phyloP scores from a whole-genome alignment of 2,888 invertebrate genomes.

The Tethea ocularis region DNA sequence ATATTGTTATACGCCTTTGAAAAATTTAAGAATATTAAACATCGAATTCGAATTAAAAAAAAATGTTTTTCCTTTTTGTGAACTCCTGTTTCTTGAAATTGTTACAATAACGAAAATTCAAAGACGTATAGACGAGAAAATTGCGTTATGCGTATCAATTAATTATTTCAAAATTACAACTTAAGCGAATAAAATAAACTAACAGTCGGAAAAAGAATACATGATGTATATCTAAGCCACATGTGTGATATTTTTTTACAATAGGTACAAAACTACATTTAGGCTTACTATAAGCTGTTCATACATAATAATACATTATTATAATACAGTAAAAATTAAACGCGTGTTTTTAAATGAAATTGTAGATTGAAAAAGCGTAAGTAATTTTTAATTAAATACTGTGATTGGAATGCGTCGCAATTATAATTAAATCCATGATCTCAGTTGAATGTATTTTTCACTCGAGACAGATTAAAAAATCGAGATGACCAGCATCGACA shows the following conservation, averaged over 20 bases:
- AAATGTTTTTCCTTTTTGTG: background rate
- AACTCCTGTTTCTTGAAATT: background rate
- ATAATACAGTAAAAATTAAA: conserved; percentile 43
- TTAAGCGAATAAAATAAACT: conserved; percentile 30
- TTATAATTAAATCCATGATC: conserved; percentile 49
- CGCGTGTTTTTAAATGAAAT: conserved; percentile 33
- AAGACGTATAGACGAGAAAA: background rate
- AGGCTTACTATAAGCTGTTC: conserved; percentile 44
- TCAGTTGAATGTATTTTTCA: conserved; percentile 55
- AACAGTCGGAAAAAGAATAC: conserved; percentile 26
- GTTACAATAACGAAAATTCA: background rate
- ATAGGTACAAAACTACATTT: conserved; percentile 34
- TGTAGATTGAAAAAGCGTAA: conserved; percentile 56
- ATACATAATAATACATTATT: conserved; percentile 42
- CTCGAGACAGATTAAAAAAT: conserved; percentile 47
- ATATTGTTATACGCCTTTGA: conserved; percentile 1
- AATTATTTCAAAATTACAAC: conserved; percentile 10
- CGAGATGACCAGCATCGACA: conserved; percentile 70
- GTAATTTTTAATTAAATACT: conserved; percentile 59
- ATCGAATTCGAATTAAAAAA: background rate
- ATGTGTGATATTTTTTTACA: conserved; percentile 44
- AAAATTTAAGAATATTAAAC: background rate
- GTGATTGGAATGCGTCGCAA: conserved; percentile 77
- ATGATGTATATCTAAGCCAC: conserved; percentile 49
- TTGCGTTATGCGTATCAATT: background rate